Percentiles rank a stretch among this genome's conserved stretches.
Conservation (phyloP, 2,888 invertebrate genomes). For the Agriopis marginaria region DNA sequence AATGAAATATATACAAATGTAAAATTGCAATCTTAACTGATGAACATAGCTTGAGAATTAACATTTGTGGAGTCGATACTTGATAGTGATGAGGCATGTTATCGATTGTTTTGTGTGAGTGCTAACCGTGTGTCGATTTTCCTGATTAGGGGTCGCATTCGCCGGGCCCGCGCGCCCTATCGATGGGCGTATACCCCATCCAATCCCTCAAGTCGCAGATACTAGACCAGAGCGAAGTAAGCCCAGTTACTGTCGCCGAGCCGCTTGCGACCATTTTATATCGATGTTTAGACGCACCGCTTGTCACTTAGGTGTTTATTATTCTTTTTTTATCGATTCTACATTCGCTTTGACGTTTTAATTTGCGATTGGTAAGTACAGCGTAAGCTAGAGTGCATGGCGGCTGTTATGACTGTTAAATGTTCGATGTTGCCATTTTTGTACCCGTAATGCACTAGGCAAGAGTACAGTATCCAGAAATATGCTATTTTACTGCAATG, state of each 20-base stretch:
- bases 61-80: conserved; percentile 32
- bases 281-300: conserved; percentile 86
- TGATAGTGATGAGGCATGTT: conserved; percentile 76
- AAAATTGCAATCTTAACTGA: conserved; percentile 57
- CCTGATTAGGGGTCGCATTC: conserved; percentile 94
- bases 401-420: conserved; percentile 62
- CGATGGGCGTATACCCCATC: conserved; percentile 96
- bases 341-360: conserved; percentile 50
- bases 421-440: conserved; percentile 55
- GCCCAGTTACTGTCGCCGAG: conserved; percentile 84
- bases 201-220: conserved; percentile 95
- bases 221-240: conserved; percentile 95
- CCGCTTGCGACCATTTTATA: conserved; percentile 76
- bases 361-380: conserved; percentile 67
- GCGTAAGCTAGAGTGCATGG: conserved; percentile 76
- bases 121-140: conserved; percentile 87
- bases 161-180: conserved; percentile 95
- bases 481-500: conserved; percentile 30
- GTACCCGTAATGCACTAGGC: conserved; percentile 47
- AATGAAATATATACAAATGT: conserved; percentile 47
- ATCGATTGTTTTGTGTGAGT: conserved; percentile 85
- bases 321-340: conserved; percentile 42
- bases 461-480: conserved; percentile 32
- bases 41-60: conserved; percentile 64
- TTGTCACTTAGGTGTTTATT: conserved; percentile 81